Conservation (phyloP, 2,888 invertebrate genomes). For the Agrochola circellaris region DNA sequence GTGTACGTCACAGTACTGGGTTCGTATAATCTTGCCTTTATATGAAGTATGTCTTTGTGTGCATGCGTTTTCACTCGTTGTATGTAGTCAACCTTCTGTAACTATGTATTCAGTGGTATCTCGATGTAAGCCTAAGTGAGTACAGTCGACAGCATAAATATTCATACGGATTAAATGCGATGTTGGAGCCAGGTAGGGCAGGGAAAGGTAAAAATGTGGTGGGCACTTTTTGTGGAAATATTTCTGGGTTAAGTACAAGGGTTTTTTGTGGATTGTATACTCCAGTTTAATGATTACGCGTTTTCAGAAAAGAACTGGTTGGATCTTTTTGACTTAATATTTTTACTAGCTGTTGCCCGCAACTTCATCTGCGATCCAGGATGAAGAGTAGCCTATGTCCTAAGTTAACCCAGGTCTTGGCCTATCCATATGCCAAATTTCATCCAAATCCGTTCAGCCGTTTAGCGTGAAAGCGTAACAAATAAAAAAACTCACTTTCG, state of each 20-base stretch:
- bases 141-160: conserved; percentile 59
- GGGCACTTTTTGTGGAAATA: conserved; percentile 25
- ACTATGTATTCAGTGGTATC: background rate
- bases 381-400: too few species aligned
- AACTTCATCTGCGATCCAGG: too few species aligned
- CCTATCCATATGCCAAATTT: too few species aligned
- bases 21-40: too few species aligned
- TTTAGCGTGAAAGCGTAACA: too few species aligned
- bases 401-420: too few species aligned
- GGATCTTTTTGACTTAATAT: background rate
- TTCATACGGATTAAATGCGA: conserved; percentile 57
- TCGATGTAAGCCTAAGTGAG: conserved; percentile 31
- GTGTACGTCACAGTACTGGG: too few species aligned
- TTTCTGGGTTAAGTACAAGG: conserved; percentile 9
- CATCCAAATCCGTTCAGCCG: too few species aligned
- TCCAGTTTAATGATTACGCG: background rate
- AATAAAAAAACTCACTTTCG: too few species aligned
- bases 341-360: too few species aligned
- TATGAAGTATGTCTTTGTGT: background rate
- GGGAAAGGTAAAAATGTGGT: conserved; percentile 36
- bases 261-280: conserved; percentile 14
- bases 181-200: conserved; percentile 36
- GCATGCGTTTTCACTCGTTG: background rate
- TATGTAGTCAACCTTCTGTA: conserved; percentile 8
- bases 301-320: background rate